Evolutionary conservation across 2,113 vertebrate genomes (phyloP), one percentile per base, ranked within the genome.

Genomic region (Neolamprologus brichardi): DNA sequence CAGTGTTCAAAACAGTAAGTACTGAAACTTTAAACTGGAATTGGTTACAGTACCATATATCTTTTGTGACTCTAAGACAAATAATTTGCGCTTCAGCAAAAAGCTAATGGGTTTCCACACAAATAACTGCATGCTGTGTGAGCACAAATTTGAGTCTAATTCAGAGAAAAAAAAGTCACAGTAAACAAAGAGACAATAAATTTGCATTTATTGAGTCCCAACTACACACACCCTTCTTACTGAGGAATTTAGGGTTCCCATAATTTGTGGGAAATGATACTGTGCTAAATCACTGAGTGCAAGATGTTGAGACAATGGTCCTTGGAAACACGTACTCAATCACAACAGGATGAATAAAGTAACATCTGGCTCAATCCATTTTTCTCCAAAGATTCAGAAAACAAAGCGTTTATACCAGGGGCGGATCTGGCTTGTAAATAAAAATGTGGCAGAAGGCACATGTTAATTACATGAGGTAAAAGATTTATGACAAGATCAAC

Each of bases 351-450:
- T 37, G 4, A 77, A 87, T 72, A 62, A 89, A 84, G 83, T 67
- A 90, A 88, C 84, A 88, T 88, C 83, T 93, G 91, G 83, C 79
- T 10, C 54, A 17, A 88, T 91, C 81, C 58, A 79, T 90, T 89
- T 79, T 83, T 58, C 81, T 82, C 23, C 34, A 77, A 30, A 85
- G 79, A 84, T 30, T 86, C 82, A 41, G 39, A 84, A 81, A 72
- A 82, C 56, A 87, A 86, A 91, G 77, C 0, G 88, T 89, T 80
- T 85, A 82, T 79, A 79, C 25, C 62, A 62, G 17, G 30, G 70
- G 53, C 6, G 13, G 44, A 75, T 84, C 86, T 54, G 14, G 54
- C 49, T 81, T 52, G 84, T 78, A 90, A 86, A 87, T 83, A 88
- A 90, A 89, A 70, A 86, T 75, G 51, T 30, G 39, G 64, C 75